These are phyloP conservation scores for Clavelina lepadiformis DNA, from an alignment of 23 tunicate species.

Conservation along the genomic window DNA sequence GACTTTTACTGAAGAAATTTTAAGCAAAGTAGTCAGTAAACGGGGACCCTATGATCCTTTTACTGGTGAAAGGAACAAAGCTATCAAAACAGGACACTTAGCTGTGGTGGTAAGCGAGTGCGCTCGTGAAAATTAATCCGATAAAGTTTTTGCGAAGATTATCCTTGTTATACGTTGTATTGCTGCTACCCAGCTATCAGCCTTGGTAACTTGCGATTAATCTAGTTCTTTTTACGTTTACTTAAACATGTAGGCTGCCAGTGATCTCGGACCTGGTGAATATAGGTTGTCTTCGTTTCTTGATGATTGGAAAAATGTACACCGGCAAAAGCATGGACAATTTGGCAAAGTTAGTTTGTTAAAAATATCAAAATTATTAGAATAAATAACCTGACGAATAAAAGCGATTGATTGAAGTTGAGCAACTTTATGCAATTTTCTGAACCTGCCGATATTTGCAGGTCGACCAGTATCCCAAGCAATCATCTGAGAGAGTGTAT, in stretches of 20 bases:
- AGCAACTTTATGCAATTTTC: no score
- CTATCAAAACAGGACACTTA: slow-evolving; percentile 65
- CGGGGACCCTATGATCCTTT: slow-evolving; percentile 95
- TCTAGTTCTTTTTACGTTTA: no score
- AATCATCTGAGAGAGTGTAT: slow-evolving; percentile 51
- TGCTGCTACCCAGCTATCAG: no score
- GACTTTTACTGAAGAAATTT: slow-evolving; percentile 65
- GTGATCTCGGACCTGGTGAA: slow-evolving; percentile 88
- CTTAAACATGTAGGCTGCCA: slow-evolving; percentile 22
- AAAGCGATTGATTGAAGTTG: no score
- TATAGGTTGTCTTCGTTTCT: slow-evolving; percentile 43
- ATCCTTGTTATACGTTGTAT: no score
- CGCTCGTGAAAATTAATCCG: no score
- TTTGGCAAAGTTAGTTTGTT: slow-evolving; percentile 46
- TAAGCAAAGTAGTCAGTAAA: slow-evolving; percentile 75
- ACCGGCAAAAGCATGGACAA: slow-evolving; percentile 57
- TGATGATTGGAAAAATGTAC: slow-evolving; percentile 44
- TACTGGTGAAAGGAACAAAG: slow-evolving; percentile 57
- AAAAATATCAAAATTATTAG: background rate
- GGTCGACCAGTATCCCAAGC: slow-evolving; percentile 52
- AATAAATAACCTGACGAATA: no score
- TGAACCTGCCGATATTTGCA: background rate
- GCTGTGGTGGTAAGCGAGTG: slow-evolving; percentile 52
- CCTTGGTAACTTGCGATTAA: no score
- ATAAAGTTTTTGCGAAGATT: no score